These are phyloP conservation scores for Entelurus aequoreus DNA, from an alignment of 2,113 vertebrate species.

Conservation along the genomic window DNA sequence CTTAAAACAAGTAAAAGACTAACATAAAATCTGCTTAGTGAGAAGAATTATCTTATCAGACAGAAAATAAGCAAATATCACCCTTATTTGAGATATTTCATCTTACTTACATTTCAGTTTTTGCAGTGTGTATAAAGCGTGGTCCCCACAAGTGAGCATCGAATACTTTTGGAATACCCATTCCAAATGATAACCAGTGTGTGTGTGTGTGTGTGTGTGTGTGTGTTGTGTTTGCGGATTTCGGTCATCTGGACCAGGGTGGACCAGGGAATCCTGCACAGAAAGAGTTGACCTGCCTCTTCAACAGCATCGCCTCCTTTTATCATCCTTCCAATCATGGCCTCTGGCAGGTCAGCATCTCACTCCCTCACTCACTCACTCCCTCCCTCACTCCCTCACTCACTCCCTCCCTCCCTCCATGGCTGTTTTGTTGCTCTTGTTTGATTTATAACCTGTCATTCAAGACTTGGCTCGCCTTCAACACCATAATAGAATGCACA, in stretches of 20 bases:
- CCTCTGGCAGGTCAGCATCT: slow-evolving; percentile 83
- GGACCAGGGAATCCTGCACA: slow-evolving; percentile 91
- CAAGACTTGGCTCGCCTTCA: slow-evolving; percentile 22
- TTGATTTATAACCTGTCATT: slow-evolving; percentile 39
- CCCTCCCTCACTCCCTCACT: background rate
- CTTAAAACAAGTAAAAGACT: too few species aligned
- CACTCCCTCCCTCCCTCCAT: background rate
- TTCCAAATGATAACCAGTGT: too few species aligned
- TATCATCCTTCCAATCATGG: slow-evolving; percentile 98
- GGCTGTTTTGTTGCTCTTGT: slow-evolving; percentile 17
- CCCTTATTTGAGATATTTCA: too few species aligned
- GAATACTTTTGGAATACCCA: too few species aligned
- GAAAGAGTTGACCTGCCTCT: slow-evolving; percentile 87
- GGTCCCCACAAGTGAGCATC: too few species aligned
- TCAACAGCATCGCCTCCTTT: slow-evolving; percentile 93
- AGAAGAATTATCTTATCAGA: too few species aligned
- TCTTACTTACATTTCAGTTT: too few species aligned
- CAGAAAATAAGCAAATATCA: too few species aligned
- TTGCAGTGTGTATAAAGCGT: too few species aligned
- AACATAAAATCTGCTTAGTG: too few species aligned
- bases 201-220: too few species aligned
- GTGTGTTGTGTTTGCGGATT: background rate
- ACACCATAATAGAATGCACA: slow-evolving; percentile 33
- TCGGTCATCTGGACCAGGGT: slow-evolving; percentile 70
- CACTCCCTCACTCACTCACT: background rate